phyloP scores from a whole-genome alignment of 2,888 invertebrate species.

The Standfussiana lucernea region DNA sequence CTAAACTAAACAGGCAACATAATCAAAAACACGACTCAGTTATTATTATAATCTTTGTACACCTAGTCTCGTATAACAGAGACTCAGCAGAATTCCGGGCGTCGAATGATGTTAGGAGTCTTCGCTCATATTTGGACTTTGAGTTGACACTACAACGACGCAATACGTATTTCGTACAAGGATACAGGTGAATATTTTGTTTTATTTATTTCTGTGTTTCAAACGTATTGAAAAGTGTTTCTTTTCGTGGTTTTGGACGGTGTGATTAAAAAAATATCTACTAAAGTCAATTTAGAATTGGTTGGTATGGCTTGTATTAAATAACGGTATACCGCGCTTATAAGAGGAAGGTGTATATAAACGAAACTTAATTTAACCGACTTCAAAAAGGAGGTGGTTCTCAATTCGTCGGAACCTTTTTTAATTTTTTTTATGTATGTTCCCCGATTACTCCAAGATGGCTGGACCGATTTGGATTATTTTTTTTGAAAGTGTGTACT shows the following conservation, averaged over 20 bases:
- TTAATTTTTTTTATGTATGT: too few relatives aligned
- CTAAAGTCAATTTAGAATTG: neutral
- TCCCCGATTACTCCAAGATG: too few relatives aligned
- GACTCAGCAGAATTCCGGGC: conserved; percentile 77
- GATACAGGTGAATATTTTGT: conserved; percentile 62
- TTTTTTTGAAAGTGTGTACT: too few relatives aligned
- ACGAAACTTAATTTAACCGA: neutral
- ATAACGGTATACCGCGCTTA: neutral
- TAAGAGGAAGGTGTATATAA: too few relatives aligned
- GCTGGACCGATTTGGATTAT: too few relatives aligned
- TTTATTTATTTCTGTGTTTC: conserved; percentile 23
- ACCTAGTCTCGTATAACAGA: conserved; percentile 74
- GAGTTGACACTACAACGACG: conserved; percentile 63
- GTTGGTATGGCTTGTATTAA: neutral
- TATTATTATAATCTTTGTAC: conserved; percentile 48
- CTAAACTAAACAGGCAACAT: conserved; percentile 10
- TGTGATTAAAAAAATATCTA: neutral
- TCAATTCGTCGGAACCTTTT: too few relatives aligned
- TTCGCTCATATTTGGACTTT: conserved; percentile 79
- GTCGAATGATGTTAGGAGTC: conserved; percentile 63
- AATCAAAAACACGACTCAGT: conserved; percentile 1
- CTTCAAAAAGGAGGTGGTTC: too few relatives aligned
- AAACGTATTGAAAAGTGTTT: neutral
- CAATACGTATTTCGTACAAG: conserved; percentile 43
- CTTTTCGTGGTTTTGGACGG: neutral